A percentile compares a stretch with the other conserved stretches of the same genome.
Evolutionary conservation across 2,888 invertebrate species (phyloP).

Genomic region (Coleophora flavipennella): DNA sequence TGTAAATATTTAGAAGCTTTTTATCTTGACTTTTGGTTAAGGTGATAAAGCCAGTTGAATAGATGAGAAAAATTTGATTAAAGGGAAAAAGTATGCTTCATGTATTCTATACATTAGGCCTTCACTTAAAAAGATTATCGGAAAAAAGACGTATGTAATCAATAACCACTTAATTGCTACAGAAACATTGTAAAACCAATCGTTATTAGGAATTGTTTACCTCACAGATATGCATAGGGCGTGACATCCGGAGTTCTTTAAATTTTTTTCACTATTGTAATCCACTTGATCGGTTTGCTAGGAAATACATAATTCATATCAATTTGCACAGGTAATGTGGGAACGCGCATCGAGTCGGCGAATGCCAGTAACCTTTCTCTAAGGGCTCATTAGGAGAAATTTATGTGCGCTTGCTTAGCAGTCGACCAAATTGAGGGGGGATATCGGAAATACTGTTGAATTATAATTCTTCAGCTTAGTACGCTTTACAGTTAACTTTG

Average conservation of each 20-base stretch:
- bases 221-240: constrained; percentile 31
- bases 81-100: no score
- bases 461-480: no score
- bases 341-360: constrained; percentile 34
- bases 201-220: constrained; percentile 25
- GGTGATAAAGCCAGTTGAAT: no score
- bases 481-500: background rate
- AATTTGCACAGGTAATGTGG: constrained; percentile 56
- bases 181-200: constrained; percentile 6
- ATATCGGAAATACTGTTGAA: constrained; percentile 21
- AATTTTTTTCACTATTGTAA: constrained; percentile 31
- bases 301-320: constrained; percentile 47
- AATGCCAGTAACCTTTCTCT: constrained; percentile 45
- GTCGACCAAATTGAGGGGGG: constrained; percentile 20
- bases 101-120: no score
- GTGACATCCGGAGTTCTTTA: constrained; percentile 37
- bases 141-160: constrained; percentile 1
- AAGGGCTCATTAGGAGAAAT: constrained; percentile 45
- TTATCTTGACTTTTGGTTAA: no score
- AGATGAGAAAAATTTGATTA: no score
- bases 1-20: no score
- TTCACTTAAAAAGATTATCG: no score
- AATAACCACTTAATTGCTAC: constrained; percentile 8
- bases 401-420: constrained; percentile 31
- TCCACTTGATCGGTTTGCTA: constrained; percentile 39